Evolutionary conservation across 1,140 invertebrate species (phyloP).

Genomic region (Drosophila ananassae): DNA sequence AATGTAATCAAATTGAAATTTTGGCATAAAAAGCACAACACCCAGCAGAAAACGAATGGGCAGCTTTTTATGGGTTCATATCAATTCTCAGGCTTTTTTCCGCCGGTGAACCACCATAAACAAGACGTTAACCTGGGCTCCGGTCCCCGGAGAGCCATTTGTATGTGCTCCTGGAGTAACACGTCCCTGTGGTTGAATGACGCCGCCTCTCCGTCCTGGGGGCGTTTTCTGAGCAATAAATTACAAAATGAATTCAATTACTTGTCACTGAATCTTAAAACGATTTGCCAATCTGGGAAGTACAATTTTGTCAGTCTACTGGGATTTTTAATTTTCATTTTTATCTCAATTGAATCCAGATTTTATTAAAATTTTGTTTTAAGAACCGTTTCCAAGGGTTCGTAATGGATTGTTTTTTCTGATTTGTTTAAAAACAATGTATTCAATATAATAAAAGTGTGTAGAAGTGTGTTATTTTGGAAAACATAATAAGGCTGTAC

Average conservation of each 20-base stretch:
- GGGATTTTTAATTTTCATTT: conserved; percentile 1
- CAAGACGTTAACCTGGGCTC: conserved; percentile 56
- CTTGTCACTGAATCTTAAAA: conserved; percentile 75
- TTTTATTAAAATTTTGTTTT: no score
- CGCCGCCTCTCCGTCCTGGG: conserved; percentile 19
- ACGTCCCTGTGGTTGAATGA: conserved; percentile 43
- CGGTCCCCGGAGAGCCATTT: conserved; percentile 75
- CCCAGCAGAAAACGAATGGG: conserved; percentile 38
- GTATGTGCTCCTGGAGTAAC: conserved; percentile 55
- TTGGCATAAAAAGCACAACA: conserved; percentile 66
- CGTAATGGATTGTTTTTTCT: no score
- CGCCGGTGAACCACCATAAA: conserved; percentile 55
- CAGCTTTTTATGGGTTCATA: conserved; percentile 74
- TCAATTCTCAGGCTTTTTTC: conserved; percentile 75
- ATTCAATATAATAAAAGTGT: no score
- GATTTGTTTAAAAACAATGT: no score
- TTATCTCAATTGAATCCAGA: neutral
- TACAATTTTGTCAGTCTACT: neutral
- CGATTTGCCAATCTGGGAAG: conserved; percentile 56
- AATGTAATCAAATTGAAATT: conserved; percentile 81
- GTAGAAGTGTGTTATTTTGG: no score
- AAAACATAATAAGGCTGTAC: no score
- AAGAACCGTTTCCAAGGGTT: no score
- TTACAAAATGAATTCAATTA: conserved; percentile 81
- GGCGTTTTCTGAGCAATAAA: conserved; percentile 77